Evolutionary conservation across 2,888 invertebrate species (phyloP).

Genomic region (Coenonympha glycerion): DNA sequence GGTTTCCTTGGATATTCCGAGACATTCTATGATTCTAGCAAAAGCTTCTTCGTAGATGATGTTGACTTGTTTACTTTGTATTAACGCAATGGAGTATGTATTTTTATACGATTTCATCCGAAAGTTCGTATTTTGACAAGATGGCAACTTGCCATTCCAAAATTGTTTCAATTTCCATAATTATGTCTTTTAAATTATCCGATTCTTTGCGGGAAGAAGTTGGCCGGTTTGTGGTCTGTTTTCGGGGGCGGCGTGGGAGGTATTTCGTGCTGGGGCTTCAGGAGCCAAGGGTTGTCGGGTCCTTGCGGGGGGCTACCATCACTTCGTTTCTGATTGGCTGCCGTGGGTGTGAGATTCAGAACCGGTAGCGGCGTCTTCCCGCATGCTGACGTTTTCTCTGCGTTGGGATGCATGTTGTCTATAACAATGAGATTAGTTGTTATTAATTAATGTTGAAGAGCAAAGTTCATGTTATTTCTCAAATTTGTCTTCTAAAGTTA

Average conservation of each 20-base stretch:
- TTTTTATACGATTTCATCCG: constrained; percentile 55
- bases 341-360: constrained; percentile 60
- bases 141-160: constrained; percentile 63
- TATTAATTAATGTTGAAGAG: no score
- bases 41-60: constrained; percentile 39
- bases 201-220: constrained; percentile 62
- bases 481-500: no score
- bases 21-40: constrained; percentile 29
- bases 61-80: constrained; percentile 46
- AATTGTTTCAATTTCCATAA: constrained; percentile 31
- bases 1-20: constrained; percentile 9
- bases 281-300: constrained; percentile 50
- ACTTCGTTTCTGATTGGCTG: constrained; percentile 43
- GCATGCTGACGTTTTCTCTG: constrained; percentile 57
- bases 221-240: constrained; percentile 46
- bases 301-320: constrained; percentile 43
- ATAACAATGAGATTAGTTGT: constrained; percentile 16
- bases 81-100: constrained; percentile 55
- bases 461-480: no score
- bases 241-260: constrained; percentile 67
- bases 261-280: constrained; percentile 64
- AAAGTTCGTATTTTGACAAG: constrained; percentile 53
- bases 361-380: constrained; percentile 52
- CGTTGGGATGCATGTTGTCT: constrained; percentile 59
- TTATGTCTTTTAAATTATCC: constrained; percentile 44